Conservation (phyloP, 1,140 invertebrate species). For the Metaphire vulgaris region DNA sequence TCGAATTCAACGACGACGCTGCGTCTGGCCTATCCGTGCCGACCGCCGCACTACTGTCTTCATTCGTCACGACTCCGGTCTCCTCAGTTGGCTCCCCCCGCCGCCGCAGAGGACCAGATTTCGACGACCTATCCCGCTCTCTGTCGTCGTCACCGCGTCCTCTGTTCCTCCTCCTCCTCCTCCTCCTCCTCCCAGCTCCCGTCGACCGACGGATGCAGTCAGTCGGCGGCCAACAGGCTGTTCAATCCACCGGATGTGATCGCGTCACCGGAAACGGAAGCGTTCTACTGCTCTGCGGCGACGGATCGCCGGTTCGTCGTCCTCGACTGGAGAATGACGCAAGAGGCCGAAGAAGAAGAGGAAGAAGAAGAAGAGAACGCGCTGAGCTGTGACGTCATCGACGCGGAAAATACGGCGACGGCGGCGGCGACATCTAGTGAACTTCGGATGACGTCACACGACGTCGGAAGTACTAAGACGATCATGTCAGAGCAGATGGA, state of each 20-base stretch:
- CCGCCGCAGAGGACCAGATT: too few species aligned
- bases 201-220: background rate
- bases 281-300: background rate
- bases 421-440: background rate
- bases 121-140: too few species aligned
- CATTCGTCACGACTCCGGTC: background rate
- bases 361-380: background rate
- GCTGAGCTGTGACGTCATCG: background rate
- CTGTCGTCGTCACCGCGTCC: background rate
- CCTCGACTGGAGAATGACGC: background rate
- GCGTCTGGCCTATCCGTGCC: background rate
- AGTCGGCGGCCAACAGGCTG: background rate
- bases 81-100: background rate
- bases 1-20: too few species aligned
- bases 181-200: background rate
- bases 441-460: background rate
- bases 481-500: too few species aligned
- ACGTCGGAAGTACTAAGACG: too few species aligned
- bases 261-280: background rate
- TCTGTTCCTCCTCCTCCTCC: background rate
- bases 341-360: background rate
- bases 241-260: too few species aligned
- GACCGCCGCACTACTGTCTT: background rate
- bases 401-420: background rate
- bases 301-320: background rate